Evolutionary conservation across 37 sponge, comb jelly and placozoan genomes (phyloP), one percentile per base, ranked within the genome.

Genomic region (Bolinopsis microptera): DNA sequence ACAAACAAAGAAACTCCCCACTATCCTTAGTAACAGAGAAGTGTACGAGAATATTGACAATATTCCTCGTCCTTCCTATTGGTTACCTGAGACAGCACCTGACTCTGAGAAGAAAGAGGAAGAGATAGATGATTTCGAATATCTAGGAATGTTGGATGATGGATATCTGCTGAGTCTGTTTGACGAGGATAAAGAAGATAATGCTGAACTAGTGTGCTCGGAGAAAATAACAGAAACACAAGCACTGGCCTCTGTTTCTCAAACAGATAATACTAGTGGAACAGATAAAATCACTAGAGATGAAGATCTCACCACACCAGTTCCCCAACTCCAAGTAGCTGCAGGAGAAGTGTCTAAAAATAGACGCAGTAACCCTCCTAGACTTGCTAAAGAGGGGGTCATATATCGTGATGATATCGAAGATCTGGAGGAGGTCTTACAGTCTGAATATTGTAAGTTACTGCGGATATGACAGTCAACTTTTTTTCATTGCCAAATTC

Each of bases 81-180:
- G n/a, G n/a, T 67, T 21, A 13, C 13, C 68, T 67, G 21, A 67
- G 13, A 13, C 68, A 67, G 68, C 68, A 67, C 21, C 68, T 21
- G 21, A 13, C 68, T 22, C 68, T 67, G n/a, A n/a, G n/a, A 21
- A 22, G 18, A n/a, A n/a, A n/a, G 68, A 67, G 21, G 68, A 67
- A 25, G 75, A 72, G 26, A 72, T 72, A n/a, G 75, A 72, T 72
- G 75, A 72, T 22, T 72, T 72, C 28, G 75, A 72, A 5, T 72
- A 26, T 22, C 26, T 72, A 28, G 75, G 75, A 5, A 25, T 5
- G 5, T 61, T 61, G 68, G 75, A 72, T 72, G n/a, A 72, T 25
- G n/a, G 28, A 26, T 16, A 27, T 25, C 8, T 72, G 26, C 13
- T 8, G 27, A 27, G 28, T 25, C 26, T 72, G 75, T 27, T 27